A percentile compares a stretch with the other conserved stretches of the same genome.
Evolutionary conservation across 2,797 vertebrate genomes (phyloP).

Genomic region (Pangasius djambal): DNA sequence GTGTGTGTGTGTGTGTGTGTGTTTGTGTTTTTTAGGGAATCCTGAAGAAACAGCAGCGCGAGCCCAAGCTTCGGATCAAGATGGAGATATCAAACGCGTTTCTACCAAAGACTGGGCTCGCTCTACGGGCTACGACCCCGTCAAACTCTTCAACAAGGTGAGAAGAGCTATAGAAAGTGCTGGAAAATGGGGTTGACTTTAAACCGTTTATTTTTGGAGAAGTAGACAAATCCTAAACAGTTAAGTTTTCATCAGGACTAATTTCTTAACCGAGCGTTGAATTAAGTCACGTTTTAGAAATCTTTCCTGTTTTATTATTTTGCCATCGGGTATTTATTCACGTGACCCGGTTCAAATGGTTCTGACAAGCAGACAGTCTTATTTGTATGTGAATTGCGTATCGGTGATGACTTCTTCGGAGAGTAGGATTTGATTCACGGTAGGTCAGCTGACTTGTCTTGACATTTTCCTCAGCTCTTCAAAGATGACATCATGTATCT

Average conservation of each 20-base stretch:
- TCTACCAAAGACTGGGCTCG: constrained; percentile 97
- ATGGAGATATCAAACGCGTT: constrained; percentile 93
- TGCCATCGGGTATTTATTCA: not conserved
- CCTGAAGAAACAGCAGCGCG: constrained; percentile 87
- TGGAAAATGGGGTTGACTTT: too few relatives aligned
- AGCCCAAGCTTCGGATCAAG: constrained; percentile 88
- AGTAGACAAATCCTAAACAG: not conserved
- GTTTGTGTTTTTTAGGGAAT: constrained; percentile 79
- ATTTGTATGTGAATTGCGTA: not conserved
- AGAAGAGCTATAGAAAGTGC: not conserved
- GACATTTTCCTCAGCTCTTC: constrained; percentile 81
- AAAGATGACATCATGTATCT: constrained; percentile 97
- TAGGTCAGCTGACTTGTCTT: not conserved
- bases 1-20: not conserved
- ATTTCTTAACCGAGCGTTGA: not conserved
- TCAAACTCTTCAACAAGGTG: constrained; percentile 98
- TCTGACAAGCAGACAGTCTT: not conserved
- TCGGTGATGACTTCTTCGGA: not conserved
- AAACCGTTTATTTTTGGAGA: not conserved
- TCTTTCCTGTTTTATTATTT: not conserved
- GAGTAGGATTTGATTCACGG: not conserved
- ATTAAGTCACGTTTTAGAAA: not conserved
- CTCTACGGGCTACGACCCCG: constrained; percentile 88
- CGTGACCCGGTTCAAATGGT: not conserved
- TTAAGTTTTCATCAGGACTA: not conserved